phyloP scores from a whole-genome alignment of 23 tunicate genomes.

The Ascidia mentula region DNA sequence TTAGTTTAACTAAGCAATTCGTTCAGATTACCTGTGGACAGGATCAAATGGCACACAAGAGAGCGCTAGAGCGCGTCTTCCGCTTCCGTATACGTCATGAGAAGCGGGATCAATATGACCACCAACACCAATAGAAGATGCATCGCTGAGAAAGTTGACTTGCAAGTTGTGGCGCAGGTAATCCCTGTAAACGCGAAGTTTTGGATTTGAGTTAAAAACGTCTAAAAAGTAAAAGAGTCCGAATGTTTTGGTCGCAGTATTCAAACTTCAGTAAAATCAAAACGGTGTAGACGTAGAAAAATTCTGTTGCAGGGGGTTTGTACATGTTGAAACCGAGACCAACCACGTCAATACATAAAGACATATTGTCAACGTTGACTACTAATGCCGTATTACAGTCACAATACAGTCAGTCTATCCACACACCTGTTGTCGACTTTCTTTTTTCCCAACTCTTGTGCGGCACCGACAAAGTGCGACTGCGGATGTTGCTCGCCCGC shows the following conservation, averaged over 20 bases:
- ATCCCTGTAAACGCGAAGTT: constrained; percentile 51
- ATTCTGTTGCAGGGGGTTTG: too few relatives aligned
- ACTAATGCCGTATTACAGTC: too few relatives aligned
- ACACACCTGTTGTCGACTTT: constrained; percentile 48
- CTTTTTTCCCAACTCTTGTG: constrained; percentile 16
- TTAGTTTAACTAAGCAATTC: neutral
- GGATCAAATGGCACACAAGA: constrained; percentile 87
- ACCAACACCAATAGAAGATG: constrained; percentile 46
- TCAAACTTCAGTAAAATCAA: too few relatives aligned
- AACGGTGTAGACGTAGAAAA: too few relatives aligned
- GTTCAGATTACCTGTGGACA: constrained; percentile 31
- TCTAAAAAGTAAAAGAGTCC: too few relatives aligned
- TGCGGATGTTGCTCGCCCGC: constrained; percentile 57
- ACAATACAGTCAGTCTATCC: too few relatives aligned
- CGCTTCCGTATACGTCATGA: constrained; percentile 85
- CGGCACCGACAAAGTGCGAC: constrained; percentile 32
- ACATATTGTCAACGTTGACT: too few relatives aligned
- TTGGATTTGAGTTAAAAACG: too few relatives aligned
- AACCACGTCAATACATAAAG: too few relatives aligned
- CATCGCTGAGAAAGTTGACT: neutral
- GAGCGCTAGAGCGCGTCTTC: constrained; percentile 76
- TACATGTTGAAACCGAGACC: too few relatives aligned
- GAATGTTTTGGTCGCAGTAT: too few relatives aligned
- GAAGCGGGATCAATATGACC: constrained; percentile 83
- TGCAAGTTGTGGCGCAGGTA: constrained; percentile 24